phyloP scores from a whole-genome alignment of 2,888 invertebrate genomes.

The Disparrhopalites patrizii region DNA sequence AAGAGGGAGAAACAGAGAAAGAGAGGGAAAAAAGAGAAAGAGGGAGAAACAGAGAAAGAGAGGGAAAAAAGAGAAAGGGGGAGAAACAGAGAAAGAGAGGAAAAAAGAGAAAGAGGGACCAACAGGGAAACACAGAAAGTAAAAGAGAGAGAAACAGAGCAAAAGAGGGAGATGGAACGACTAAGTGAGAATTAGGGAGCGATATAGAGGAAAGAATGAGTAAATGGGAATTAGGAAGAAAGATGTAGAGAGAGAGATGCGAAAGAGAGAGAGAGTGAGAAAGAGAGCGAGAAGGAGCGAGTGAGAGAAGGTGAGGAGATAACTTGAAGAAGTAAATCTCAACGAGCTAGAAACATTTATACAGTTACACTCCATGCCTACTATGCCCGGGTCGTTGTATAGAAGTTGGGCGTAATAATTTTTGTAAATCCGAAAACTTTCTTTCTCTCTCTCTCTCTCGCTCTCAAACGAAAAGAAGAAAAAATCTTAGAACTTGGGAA shows the following conservation, averaged over 20 bases:
- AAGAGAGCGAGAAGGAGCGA: not conserved
- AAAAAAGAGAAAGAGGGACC: conserved; percentile 17
- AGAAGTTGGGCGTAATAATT: too few relatives aligned
- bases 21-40: conserved; percentile 13
- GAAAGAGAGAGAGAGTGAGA: not conserved
- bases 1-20: not conserved
- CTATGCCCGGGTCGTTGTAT: too few relatives aligned
- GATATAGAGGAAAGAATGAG: not conserved
- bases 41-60: too few relatives aligned
- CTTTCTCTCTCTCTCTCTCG: too few relatives aligned
- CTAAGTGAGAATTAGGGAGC: not conserved
- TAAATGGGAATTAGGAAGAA: not conserved
- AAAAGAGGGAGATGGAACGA: not conserved
- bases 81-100: conserved; percentile 18
- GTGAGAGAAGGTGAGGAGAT: not conserved
- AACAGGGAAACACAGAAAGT: not conserved
- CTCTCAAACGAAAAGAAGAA: too few relatives aligned
- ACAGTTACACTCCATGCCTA: too few relatives aligned
- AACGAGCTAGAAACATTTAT: too few relatives aligned
- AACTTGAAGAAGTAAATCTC: too few relatives aligned
- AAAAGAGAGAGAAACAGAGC: not conserved
- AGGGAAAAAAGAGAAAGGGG: conserved; percentile 1
- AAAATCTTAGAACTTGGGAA: too few relatives aligned
- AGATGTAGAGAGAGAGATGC: not conserved
- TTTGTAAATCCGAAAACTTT: too few relatives aligned